These are phyloP conservation scores for Leptinotarsa lineolata DNA, from an alignment of 1,140 invertebrate genomes.

Conservation along the genomic window DNA sequence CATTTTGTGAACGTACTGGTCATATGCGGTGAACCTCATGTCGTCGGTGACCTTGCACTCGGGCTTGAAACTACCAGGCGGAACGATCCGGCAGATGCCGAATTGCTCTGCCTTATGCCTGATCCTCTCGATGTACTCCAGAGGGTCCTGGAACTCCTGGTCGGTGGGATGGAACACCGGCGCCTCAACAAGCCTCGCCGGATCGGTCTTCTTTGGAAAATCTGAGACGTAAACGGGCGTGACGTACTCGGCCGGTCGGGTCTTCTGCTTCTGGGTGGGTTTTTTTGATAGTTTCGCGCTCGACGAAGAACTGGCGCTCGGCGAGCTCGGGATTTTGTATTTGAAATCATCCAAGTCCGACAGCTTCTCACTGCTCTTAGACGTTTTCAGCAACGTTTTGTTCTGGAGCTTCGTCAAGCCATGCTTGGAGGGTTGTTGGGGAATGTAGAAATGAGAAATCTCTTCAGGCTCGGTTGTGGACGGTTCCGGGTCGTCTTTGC, in stretches of 20 bases:
- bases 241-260: constrained; percentile 47
- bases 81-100: constrained; percentile 87
- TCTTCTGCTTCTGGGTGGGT: constrained; percentile 40
- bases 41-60: constrained; percentile 87
- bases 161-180: constrained; percentile 82
- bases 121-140: constrained; percentile 88
- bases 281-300: constrained; percentile 53
- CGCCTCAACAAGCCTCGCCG: constrained; percentile 74
- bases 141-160: constrained; percentile 73
- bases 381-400: constrained; percentile 61
- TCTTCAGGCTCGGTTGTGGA: constrained; percentile 57
- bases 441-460: constrained; percentile 70
- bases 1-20: constrained; percentile 92
- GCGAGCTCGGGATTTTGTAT: constrained; percentile 55
- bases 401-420: constrained; percentile 48
- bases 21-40: constrained; percentile 80
- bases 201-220: constrained; percentile 60
- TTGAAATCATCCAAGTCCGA: constrained; percentile 48
- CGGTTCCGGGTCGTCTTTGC: constrained; percentile 51
- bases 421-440: constrained; percentile 62
- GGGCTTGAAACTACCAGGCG: constrained; percentile 85
- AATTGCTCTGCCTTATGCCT: constrained; percentile 76
- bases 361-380: constrained; percentile 56
- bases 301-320: constrained; percentile 54
- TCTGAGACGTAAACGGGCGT: constrained; percentile 61